Evolutionary conservation across 2,888 invertebrate genomes (phyloP).

Genomic region (Leucophenga maculata): DNA sequence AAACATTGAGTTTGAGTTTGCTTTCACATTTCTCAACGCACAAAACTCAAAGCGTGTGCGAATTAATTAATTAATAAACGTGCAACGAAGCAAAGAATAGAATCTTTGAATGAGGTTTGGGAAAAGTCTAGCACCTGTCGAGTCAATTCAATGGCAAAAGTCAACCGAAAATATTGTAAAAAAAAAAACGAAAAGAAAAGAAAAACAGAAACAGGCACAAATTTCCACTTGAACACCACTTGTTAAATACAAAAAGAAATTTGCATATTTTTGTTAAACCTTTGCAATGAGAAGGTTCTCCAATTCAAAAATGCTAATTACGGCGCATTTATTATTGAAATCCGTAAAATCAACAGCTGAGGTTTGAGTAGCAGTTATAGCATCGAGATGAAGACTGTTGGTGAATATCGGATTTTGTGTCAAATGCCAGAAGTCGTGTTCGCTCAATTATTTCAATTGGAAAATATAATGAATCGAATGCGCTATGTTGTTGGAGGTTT

Average conservation of each 20-base stretch:
- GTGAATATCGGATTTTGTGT: background rate
- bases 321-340: slow-evolving; percentile 15
- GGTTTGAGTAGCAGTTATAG: background rate
- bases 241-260: background rate
- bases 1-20: background rate
- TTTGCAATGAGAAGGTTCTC: no score
- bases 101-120: background rate
- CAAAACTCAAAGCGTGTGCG: background rate
- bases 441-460: no score
- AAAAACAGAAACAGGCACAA: background rate
- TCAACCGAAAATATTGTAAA: no score
- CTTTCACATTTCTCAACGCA: background rate
- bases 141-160: background rate
- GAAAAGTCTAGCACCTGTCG: background rate
- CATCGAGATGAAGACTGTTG: background rate
- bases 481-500: no score
- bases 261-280: slow-evolving; percentile 6
- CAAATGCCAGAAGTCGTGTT: background rate
- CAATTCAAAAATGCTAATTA: slow-evolving; percentile 24
- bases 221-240: background rate
- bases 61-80: slow-evolving; percentile 25
- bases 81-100: background rate
- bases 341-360: slow-evolving; percentile 2
- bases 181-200: background rate
- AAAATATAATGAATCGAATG: no score